Base-by-base conservation (phyloP, 1,140 invertebrate species). In the Euwallacea fornicatus region DNA sequence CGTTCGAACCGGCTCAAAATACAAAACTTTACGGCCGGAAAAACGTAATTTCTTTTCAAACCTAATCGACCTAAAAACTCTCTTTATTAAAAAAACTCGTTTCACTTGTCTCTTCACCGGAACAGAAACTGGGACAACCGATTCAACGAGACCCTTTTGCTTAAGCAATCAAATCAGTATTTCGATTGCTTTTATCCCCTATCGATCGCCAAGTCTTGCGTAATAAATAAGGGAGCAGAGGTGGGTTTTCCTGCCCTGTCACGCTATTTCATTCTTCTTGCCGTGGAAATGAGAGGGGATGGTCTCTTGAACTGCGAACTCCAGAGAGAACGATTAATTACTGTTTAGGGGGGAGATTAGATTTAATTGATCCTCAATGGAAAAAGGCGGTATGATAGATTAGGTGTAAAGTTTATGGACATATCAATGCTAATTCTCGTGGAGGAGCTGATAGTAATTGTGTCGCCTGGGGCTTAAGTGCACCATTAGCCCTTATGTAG, bases 181-280 rank as follows among this genome's bases (percentile, higher is more conserved):
- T 70, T 70, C 68, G 68, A 70, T 70, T 64, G 68, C 47, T 65
- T 55, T 53, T 64, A 42, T 53, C 46, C 16, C 50, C 47, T 64
- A 70, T 70, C 43, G 68, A 70, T 70, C 68, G 42, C n/a, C 8
- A 56, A 16, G 16, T 46, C 61, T 33, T 47, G 42, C 33, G 60
- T 65, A 65, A 70, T 70, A 70, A 70, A 70, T 70, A 70, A 70
- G 61, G 68, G 66, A n/a, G 13, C 44, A 50, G 66, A 69, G 64
- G 64, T 69, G 66, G 66, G 58, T 50, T 59, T 69, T 69, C 66
- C 66, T 50, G 21, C 21, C 43, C 66, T 53, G 56, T 61, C 66
- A 60, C 58, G 66, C 56, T 69, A 69, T 69, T 69, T 69, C 58
- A 69, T 60, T 69, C 66, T 69, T 69, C 56, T 3, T 33, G 2